Percentiles rank a stretch among this genome's conserved stretches.
phyloP scores from a whole-genome alignment of 2,888 invertebrate species.

The Parnassius apollo region DNA sequence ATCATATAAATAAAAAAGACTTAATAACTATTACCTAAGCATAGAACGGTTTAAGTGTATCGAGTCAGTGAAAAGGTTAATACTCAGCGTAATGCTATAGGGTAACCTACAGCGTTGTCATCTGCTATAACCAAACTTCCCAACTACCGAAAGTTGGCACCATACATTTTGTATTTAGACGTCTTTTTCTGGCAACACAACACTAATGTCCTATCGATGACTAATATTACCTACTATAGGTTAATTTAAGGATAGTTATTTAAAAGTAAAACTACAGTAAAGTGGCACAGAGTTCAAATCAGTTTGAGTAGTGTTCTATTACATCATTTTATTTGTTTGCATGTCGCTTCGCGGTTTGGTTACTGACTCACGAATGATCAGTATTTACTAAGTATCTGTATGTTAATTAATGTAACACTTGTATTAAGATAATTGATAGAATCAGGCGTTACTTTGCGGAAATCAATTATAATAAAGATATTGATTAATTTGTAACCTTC shows the following conservation, averaged over 20 bases:
- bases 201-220: conserved; percentile 4
- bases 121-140: not conserved
- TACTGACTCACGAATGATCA: conserved; percentile 17
- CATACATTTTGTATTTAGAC: not conserved
- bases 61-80: too few species aligned
- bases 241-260: not conserved
- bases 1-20: too few species aligned
- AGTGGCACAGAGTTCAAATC: not conserved
- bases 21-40: too few species aligned
- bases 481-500: too few species aligned
- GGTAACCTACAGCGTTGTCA: too few species aligned
- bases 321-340: conserved; percentile 15
- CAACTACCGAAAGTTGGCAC: not conserved
- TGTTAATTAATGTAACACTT: too few species aligned
- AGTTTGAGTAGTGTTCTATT: not conserved
- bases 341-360: conserved; percentile 12
- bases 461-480: too few species aligned
- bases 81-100: too few species aligned
- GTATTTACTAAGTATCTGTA: conserved; percentile 11
- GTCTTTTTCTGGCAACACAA: conserved; percentile 16
- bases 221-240: conserved; percentile 19
- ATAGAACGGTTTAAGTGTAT: too few species aligned
- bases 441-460: too few species aligned
- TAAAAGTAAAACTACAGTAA: not conserved
- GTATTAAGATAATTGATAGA: too few species aligned